Evolutionary conservation across 2,113 vertebrate genomes (phyloP), one percentile per base, ranked within the genome.

Genomic region (Orientallactaga bullata): DNA sequence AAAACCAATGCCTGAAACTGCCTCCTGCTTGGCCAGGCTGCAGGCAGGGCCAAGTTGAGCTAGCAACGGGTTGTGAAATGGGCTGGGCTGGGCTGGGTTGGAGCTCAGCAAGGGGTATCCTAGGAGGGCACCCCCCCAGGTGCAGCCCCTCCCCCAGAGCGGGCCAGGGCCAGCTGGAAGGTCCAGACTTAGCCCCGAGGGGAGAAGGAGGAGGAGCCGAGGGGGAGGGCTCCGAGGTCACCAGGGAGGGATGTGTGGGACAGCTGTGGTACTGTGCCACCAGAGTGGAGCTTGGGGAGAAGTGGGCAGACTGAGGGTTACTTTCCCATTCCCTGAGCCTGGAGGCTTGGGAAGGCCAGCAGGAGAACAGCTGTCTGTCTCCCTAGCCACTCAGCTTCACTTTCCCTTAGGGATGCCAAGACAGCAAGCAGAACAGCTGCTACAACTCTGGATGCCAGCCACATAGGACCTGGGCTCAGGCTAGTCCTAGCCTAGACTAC

Each of bases 241-340:
- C 42, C 26, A 8, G 88, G 58, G 85, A 93, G 79, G 91, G 96
- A 65, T 88, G 89, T 90, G 90, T 91, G 84, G 42, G 42, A 88
- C 95, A 97, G 96, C 96, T 97, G 93, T 97, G 93, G 81, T 60
- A 66, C 95, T 24, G 71, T 92, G 95, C 92, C 95, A 93, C 90
- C 63, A 5, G 58, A 92, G 68, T 6, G 51, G 60, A 51, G 66
- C 65, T 66, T 47, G 76, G 78, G 92, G 78, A 72, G 81, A 37
- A 74, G 47, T 82, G 81, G 82, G 78, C 37, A 60, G 76, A n/a
- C 35, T 13, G 24, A 58, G 83, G 72, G 35, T 39, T 65, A 24
- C 68, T 65, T 65, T 96, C 55, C 71, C 66, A 42, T 35, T 71
- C 35, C 47, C 76, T 16, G 79, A 60, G 69, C 51, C 89, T 20